Conservation (phyloP, 2,888 invertebrate genomes). For the Ormyrus thymus region DNA sequence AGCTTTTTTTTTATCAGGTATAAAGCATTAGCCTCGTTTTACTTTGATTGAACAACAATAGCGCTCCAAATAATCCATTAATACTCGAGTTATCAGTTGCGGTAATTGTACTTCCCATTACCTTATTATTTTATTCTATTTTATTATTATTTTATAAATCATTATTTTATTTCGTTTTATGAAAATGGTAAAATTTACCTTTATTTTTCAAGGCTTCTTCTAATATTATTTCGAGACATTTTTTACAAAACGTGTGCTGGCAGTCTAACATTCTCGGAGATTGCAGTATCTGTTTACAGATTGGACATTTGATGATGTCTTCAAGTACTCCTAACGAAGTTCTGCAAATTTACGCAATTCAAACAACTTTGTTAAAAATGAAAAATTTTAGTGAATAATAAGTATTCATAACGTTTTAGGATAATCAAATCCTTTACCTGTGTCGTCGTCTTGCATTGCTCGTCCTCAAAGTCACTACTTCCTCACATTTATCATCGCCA, state of each 20-base stretch:
- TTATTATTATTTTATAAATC: too few relatives aligned
- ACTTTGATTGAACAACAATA: too few relatives aligned
- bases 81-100: too few relatives aligned
- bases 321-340: conserved; percentile 76
- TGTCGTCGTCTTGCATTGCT: background rate
- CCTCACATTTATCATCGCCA: conserved; percentile 1
- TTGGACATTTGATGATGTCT: conserved; percentile 79
- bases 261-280: conserved; percentile 81
- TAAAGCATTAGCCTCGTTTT: too few relatives aligned
- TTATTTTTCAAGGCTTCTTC: conserved; percentile 56
- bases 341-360: conserved; percentile 45
- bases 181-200: conserved; percentile 64
- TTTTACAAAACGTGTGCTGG: conserved; percentile 81
- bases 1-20: too few relatives aligned
- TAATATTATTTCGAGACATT: conserved; percentile 78
- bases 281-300: conserved; percentile 78
- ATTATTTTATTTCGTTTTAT: too few relatives aligned
- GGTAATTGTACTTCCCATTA: too few relatives aligned
- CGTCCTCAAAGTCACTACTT: background rate
- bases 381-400: background rate
- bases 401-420: too few relatives aligned
- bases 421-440: background rate
- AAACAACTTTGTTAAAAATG: background rate
- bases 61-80: too few relatives aligned
- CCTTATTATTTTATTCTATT: too few relatives aligned